phyloP scores from a whole-genome alignment of 2,888 invertebrate species.

The Drosophila siamana region DNA sequence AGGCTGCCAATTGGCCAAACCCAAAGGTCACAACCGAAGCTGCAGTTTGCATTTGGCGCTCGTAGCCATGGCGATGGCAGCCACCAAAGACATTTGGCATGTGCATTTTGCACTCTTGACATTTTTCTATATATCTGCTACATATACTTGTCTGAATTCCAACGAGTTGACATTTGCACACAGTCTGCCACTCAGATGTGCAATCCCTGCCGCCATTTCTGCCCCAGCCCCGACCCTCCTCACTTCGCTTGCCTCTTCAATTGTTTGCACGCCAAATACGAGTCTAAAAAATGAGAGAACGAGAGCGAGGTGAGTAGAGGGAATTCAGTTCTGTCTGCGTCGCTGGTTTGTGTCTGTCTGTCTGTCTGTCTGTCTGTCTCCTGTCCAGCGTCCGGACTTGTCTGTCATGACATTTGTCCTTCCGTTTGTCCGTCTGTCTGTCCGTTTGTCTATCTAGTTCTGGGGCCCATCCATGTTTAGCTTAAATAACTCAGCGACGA shows the following conservation, averaged over 20 bases:
- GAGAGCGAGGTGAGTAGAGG: constrained; percentile 7
- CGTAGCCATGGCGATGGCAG: background rate
- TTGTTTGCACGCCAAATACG: constrained; percentile 53
- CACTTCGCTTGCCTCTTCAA: constrained; percentile 24
- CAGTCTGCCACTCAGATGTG: constrained; percentile 77
- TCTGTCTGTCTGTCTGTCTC: constrained; percentile 4
- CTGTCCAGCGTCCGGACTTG: constrained; percentile 57
- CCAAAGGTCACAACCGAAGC: background rate
- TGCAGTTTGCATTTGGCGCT: constrained; percentile 17
- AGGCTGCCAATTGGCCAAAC: constrained; percentile 55
- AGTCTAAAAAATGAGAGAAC: constrained; percentile 13
- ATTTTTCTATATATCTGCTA: constrained; percentile 36
- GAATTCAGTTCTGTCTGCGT: constrained; percentile 56
- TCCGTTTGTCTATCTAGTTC: constrained; percentile 32
- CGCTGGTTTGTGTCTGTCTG: constrained; percentile 30
- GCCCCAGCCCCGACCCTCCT: too few species aligned
- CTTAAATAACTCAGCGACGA: constrained; percentile 66
- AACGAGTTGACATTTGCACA: constrained; percentile 79
- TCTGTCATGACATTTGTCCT: constrained; percentile 64
- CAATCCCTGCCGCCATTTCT: constrained; percentile 40
- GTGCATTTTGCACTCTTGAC: constrained; percentile 46
- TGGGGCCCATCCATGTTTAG: constrained; percentile 63
- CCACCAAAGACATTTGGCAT: constrained; percentile 57
- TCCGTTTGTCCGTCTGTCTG: constrained; percentile 23
- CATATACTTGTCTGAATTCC: constrained; percentile 58